Evolutionary conservation across 2,797 vertebrate genomes (phyloP).

Genomic region (Sebastes aleutianus): DNA sequence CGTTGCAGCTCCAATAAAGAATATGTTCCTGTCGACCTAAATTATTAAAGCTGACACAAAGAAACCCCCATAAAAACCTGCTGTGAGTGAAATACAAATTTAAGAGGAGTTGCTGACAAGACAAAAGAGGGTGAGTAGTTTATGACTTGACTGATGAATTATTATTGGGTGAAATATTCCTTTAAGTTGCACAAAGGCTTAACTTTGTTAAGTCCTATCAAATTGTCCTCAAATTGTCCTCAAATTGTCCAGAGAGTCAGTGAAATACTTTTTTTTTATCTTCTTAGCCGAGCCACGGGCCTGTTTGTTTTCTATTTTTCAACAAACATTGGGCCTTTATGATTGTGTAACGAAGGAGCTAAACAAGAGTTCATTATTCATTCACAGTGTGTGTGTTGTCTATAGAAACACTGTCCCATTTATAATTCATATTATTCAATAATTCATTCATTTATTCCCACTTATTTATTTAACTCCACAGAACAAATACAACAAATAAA

Average conservation of each 20-base stretch:
- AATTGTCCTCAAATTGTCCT: not conserved
- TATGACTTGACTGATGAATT: not conserved
- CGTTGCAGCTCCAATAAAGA: not conserved
- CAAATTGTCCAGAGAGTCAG: not conserved
- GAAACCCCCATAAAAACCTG: not conserved
- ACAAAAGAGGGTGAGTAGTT: not conserved
- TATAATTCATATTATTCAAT: conserved; percentile 65
- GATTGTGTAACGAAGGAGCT: conserved; percentile 31
- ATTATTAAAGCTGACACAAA: not conserved
- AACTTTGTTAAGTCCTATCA: not conserved
- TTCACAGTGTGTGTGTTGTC: conserved; percentile 39
- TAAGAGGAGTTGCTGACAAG: not conserved
- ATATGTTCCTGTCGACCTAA: not conserved
- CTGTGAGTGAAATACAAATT: not conserved
- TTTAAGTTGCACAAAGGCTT: not conserved
- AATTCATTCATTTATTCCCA: conserved; percentile 64
- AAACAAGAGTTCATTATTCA: conserved; percentile 50
- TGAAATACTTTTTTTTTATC: not conserved
- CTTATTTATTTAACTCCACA: conserved; percentile 65
- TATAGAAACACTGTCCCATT: conserved; percentile 41
- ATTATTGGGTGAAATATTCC: not conserved
- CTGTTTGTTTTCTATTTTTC: conserved; percentile 14
- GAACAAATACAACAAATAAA: conserved; percentile 67
- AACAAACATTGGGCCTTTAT: not conserved
- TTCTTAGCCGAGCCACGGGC: not conserved